A percentile compares a stretch with the other conserved stretches of the same genome.
Conservation (phyloP, 2,888 invertebrate species). For the Drosophila paramelanica region DNA sequence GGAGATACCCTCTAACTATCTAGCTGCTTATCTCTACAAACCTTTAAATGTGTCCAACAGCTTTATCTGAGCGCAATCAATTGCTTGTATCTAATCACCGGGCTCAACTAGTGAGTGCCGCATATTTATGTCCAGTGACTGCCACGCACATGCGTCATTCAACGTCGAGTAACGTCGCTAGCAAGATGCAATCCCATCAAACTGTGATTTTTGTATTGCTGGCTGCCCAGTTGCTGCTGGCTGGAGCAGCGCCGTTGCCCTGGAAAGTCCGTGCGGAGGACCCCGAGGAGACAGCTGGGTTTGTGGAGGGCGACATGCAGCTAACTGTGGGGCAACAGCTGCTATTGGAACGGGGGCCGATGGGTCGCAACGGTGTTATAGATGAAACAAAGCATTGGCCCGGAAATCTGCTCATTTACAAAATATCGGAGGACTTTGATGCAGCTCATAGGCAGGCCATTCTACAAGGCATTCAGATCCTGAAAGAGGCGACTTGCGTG, state of each 20-base stretch:
- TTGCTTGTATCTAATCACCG: constrained; percentile 50
- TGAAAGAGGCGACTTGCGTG: constrained; percentile 90
- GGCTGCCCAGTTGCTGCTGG: constrained; percentile 16
- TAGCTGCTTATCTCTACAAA: not conserved
- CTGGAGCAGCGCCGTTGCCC: constrained; percentile 26
- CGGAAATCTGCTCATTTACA: constrained; percentile 88
- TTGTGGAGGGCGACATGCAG: constrained; percentile 91
- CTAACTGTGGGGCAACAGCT: constrained; percentile 85
- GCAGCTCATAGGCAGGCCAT: constrained; percentile 87
- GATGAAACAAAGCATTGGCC: constrained; percentile 88
- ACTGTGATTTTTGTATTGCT: constrained; percentile 38
- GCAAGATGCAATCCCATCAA: constrained; percentile 41
- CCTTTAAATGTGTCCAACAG: not conserved
- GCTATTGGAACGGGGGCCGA: constrained; percentile 30
- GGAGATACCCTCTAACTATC: constrained; percentile 6
- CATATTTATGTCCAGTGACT: constrained; percentile 47
- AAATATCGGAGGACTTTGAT: constrained; percentile 74
- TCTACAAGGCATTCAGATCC: constrained; percentile 88
- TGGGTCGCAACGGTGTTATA: constrained; percentile 87
- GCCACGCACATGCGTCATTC: constrained; percentile 30
- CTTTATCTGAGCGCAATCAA: constrained; percentile 46
- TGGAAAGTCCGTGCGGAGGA: constrained; percentile 86
- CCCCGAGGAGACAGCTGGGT: constrained; percentile 91
- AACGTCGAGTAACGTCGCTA: constrained; percentile 43
- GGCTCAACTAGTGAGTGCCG: constrained; percentile 1